phyloP scores from a whole-genome alignment of 92 coral and sea anemone genomes.

The Metridium senile region DNA sequence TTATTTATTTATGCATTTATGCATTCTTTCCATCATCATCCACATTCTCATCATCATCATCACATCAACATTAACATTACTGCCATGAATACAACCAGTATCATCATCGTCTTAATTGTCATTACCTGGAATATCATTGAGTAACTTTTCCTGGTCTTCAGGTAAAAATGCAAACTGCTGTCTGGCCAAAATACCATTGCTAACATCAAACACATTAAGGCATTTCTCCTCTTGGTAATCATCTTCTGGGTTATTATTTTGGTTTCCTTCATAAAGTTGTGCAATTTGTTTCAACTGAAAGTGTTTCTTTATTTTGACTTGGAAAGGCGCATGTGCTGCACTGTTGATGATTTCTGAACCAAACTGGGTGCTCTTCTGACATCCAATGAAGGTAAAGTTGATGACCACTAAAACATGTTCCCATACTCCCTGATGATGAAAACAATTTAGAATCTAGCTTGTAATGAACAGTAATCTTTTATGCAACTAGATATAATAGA shows the following conservation, averaged over 20 bases:
- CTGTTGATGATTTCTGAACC: constrained; percentile 29
- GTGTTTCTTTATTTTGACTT: constrained; percentile 22
- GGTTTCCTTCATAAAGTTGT: not conserved
- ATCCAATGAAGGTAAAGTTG: constrained; percentile 13
- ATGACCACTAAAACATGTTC: constrained; percentile 21
- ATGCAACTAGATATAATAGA: no score
- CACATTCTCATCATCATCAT: not conserved
- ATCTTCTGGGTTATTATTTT: not conserved
- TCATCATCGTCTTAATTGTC: not conserved
- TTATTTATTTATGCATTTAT: no score
- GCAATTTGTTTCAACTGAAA: constrained; percentile 18
- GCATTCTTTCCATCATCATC: not conserved
- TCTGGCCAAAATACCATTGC: not conserved
- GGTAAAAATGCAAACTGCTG: constrained; percentile 28
- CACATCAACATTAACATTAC: not conserved
- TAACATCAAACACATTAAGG: constrained; percentile 1
- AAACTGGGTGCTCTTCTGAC: constrained; percentile 33
- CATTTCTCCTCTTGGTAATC: not conserved
- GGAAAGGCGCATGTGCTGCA: constrained; percentile 31
- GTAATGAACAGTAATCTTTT: no score
- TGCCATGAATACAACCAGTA: not conserved
- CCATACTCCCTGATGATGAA: constrained; percentile 22
- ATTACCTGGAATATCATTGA: constrained; percentile 31
- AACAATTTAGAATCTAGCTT: not conserved
- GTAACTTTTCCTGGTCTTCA: constrained; percentile 16